Percentiles rank a stretch among this genome's conserved stretches.
Conservation (phyloP, 2,113 vertebrate genomes). For the Nettapus auritus region DNA sequence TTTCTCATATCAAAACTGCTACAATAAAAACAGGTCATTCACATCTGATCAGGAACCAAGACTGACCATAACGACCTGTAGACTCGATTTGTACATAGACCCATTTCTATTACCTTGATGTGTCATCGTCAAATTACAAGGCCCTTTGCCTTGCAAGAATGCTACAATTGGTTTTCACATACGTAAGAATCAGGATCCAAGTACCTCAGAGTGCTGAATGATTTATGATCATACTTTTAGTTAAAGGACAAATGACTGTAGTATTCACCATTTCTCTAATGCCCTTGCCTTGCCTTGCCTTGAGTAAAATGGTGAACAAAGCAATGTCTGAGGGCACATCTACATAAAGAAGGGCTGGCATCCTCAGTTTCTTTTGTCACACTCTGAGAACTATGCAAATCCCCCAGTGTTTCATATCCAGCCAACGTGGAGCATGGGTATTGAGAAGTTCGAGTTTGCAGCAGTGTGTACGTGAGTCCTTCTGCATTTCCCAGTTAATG, state of each 20-base stretch:
- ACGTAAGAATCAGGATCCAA: not conserved
- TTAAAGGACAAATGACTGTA: not conserved
- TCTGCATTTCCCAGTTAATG: not conserved
- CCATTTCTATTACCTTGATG: not conserved
- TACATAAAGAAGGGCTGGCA: not conserved
- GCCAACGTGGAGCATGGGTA: not conserved
- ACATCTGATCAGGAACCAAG: not conserved
- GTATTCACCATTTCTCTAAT: not conserved
- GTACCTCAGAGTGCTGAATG: not conserved
- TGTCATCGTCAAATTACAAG: not conserved
- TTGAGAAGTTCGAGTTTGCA: not conserved
- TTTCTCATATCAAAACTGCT: not conserved
- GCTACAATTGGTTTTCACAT: not conserved
- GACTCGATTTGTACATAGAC: not conserved
- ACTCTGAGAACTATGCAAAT: not conserved
- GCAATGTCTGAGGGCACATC: not conserved
- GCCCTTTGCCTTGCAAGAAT: not conserved
- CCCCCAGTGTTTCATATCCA: not conserved
- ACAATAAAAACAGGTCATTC: not conserved
- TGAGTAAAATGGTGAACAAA: not conserved
- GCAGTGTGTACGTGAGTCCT: not conserved
- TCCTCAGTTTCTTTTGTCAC: not conserved
- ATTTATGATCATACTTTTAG: conserved; percentile 12
- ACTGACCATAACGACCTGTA: not conserved
- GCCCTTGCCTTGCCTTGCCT: too few relatives aligned